These are phyloP conservation scores for Lasiommata megera DNA, from an alignment of 2,888 invertebrate species.

Conservation along the genomic window DNA sequence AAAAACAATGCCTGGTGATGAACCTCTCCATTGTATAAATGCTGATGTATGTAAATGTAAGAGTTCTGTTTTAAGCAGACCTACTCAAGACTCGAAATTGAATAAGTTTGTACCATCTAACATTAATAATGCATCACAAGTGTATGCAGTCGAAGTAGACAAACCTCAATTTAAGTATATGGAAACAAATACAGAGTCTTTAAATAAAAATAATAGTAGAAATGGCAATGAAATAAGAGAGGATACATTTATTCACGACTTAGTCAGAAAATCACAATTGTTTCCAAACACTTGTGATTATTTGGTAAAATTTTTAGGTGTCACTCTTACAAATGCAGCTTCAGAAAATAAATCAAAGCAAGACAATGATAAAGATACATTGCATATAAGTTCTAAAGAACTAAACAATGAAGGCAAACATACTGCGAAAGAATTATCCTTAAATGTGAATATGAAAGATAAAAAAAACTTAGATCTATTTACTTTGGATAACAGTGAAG, in stretches of 20 bases:
- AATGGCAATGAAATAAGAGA: constrained; percentile 19
- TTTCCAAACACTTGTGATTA: constrained; percentile 45
- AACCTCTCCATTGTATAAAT: constrained; percentile 40
- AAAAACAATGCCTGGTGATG: constrained; percentile 19
- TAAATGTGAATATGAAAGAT: not conserved
- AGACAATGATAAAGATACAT: constrained; percentile 13
- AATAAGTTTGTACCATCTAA: constrained; percentile 10
- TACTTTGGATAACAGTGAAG: not conserved
- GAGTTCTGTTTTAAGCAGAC: constrained; percentile 29
- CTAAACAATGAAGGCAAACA: constrained; percentile 1
- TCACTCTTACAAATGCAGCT: constrained; percentile 52
- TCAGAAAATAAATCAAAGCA: constrained; percentile 16
- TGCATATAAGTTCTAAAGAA: not conserved
- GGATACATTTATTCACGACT: constrained; percentile 28
- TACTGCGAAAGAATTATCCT: not conserved
- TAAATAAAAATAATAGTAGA: constrained; percentile 17
- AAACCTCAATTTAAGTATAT: not conserved
- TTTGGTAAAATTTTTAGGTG: constrained; percentile 63
- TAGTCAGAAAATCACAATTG: constrained; percentile 35
- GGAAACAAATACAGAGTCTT: constrained; percentile 9
- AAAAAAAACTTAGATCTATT: not conserved
- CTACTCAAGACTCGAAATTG: constrained; percentile 8
- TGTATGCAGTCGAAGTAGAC: constrained; percentile 12
- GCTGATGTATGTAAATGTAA: constrained; percentile 40
- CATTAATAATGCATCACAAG: constrained; percentile 18